phyloP scores from a whole-genome alignment of 2,113 vertebrate species.

The Ranitomeya imitator region DNA sequence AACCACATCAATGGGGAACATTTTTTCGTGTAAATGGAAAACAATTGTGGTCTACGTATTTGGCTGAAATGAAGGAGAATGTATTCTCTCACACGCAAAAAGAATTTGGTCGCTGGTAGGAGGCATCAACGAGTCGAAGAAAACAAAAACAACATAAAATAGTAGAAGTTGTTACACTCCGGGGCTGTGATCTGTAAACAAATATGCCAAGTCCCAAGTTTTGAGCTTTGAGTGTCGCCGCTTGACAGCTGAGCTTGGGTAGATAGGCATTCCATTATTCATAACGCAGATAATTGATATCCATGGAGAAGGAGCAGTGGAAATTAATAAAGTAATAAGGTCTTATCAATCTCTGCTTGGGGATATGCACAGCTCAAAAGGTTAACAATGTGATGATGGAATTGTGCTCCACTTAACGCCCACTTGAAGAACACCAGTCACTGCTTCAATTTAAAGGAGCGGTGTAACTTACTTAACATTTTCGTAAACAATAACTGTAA shows the following conservation, averaged over 20 bases:
- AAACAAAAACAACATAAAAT: not conserved
- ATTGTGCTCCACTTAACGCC: slow-evolving; percentile 17
- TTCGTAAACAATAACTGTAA: slow-evolving; percentile 18
- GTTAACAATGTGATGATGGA: slow-evolving; percentile 55
- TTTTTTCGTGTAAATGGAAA: slow-evolving; percentile 20
- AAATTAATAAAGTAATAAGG: slow-evolving; percentile 57
- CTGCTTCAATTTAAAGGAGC: slow-evolving; percentile 46
- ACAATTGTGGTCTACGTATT: slow-evolving; percentile 26
- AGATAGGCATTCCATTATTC: slow-evolving; percentile 45
- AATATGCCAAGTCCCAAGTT: slow-evolving; percentile 18
- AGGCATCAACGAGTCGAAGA: not conserved
- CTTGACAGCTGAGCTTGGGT: slow-evolving; percentile 27
- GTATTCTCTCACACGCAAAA: not conserved
- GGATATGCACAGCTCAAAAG: slow-evolving; percentile 44
- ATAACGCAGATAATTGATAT: slow-evolving; percentile 53
- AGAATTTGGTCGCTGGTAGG: not conserved
- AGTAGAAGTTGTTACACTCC: not conserved
- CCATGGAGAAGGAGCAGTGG: slow-evolving; percentile 27
- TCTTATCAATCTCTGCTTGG: slow-evolving; percentile 52
- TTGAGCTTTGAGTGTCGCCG: slow-evolving; percentile 1
- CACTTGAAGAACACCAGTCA: slow-evolving; percentile 38
- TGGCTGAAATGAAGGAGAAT: slow-evolving; percentile 7
- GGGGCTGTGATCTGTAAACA: slow-evolving; percentile 24
- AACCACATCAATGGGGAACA: slow-evolving; percentile 12
- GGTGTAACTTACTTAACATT: slow-evolving; percentile 21